These are phyloP conservation scores for Motacilla alba DNA, from an alignment of 2,113 vertebrate genomes.

Conservation along the genomic window DNA sequence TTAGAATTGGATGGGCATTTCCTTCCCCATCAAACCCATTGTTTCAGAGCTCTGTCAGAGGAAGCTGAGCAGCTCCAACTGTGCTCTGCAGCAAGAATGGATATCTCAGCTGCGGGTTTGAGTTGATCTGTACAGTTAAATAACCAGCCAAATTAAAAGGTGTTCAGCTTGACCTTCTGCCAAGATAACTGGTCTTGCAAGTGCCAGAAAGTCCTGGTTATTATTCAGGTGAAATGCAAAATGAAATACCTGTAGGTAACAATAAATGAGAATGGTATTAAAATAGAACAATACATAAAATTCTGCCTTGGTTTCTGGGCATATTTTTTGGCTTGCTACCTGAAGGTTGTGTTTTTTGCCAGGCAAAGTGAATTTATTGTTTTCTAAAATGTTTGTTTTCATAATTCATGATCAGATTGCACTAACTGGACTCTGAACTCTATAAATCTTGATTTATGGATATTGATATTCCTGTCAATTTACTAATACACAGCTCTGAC, in stretches of 20 bases:
- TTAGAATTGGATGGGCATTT: neutral
- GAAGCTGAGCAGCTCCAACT: neutral
- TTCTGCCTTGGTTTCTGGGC: neutral
- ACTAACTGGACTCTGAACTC: constrained; percentile 8
- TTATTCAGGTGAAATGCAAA: neutral
- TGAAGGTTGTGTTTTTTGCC: neutral
- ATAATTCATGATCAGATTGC: constrained; percentile 46
- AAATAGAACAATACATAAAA: neutral
- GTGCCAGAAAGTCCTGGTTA: neutral
- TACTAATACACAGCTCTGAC: neutral
- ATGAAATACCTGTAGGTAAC: neutral
- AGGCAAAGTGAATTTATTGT: constrained; percentile 5
- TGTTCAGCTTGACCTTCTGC: neutral
- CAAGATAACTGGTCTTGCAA: neutral
- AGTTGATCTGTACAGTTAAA: neutral
- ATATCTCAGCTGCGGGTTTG: neutral
- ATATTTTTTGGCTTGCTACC: neutral
- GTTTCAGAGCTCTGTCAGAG: neutral
- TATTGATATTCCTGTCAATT: constrained; percentile 50
- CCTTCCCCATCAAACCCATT: neutral
- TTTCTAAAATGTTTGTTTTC: constrained; percentile 4
- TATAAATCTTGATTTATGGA: constrained; percentile 5
- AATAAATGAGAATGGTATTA: neutral
- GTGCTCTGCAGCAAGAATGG: rapidly evolving
- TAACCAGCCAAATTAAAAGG: neutral